A percentile compares a stretch with the other conserved stretches of the same genome.
These are phyloP conservation scores for Asobara japonica DNA, from an alignment of 1,140 invertebrate species.

Conservation along the genomic window DNA sequence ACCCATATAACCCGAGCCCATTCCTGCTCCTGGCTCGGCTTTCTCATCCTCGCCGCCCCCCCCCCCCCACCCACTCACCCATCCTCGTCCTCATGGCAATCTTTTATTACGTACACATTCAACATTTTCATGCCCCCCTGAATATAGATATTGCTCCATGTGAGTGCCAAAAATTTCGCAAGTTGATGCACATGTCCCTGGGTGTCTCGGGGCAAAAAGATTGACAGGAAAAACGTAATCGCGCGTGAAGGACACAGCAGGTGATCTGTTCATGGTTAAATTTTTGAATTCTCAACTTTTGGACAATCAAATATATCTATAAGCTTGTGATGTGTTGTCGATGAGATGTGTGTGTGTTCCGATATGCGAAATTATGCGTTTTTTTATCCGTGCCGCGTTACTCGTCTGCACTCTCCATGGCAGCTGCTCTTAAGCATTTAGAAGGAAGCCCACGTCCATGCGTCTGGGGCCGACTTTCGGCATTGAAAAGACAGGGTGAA, in stretches of 20 bases:
- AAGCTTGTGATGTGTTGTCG: too few relatives aligned
- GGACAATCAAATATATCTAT: too few relatives aligned
- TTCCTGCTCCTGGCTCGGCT: conserved; percentile 38
- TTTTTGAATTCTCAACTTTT: too few relatives aligned
- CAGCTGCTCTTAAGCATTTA: too few relatives aligned
- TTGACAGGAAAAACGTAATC: not conserved
- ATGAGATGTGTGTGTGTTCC: too few relatives aligned
- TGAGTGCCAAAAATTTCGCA: not conserved
- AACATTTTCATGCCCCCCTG: conserved; percentile 34
- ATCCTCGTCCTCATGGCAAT: conserved; percentile 26
- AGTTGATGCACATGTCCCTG: not conserved
- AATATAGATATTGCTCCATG: not conserved
- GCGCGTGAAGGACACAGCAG: not conserved
- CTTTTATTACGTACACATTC: conserved; percentile 18
- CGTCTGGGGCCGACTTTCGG: too few relatives aligned
- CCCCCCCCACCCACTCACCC: not conserved
- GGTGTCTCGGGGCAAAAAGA: not conserved
- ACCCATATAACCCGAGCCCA: conserved; percentile 38
- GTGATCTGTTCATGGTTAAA: not conserved
- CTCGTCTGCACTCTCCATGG: too few relatives aligned
- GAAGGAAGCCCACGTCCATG: too few relatives aligned
- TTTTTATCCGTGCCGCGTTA: too few relatives aligned
- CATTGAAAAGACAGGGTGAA: too few relatives aligned
- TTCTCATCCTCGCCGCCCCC: conserved; percentile 25
- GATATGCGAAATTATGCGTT: too few relatives aligned